Evolutionary conservation across 2,113 vertebrate species (phyloP), one percentile per base, ranked within the genome.

Genomic region (Anoplopoma fimbria): DNA sequence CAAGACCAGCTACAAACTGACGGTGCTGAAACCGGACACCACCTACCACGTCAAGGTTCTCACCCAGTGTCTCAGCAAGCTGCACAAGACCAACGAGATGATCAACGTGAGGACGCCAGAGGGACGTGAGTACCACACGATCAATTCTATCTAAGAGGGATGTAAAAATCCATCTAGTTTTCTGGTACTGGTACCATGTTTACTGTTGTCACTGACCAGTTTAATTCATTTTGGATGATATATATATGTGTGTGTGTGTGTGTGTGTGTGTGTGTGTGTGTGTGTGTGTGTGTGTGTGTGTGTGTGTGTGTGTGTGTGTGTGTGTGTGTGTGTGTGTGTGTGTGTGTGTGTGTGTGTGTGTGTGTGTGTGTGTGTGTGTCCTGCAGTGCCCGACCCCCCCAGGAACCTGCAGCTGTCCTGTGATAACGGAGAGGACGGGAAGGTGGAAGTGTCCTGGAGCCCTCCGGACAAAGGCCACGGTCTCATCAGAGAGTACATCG

Each of bases 21-120:
- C 93, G 0, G 95, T 99, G 21, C 91, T 99, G 71, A 96, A 97
- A 73, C 98, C 98, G 0, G 98, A 98, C 86, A 96, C 96, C 84
- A 99, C 96, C 0, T 99, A 99, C 72, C 97, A 99, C 34, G 96
- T 97, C 47, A 99, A 99, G 69, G 97, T 99, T 17, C 97, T 98
- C 82, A 97, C 97, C 5, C 97, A 99, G 86, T 99, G 98, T 34
- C 95, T 99, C 87, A 97, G 94, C 90, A 94, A 95, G 84, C 82
- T 95, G 75, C 97, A 99, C 92, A 97, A 95, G 93, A 97, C 94
- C 94, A 99, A 97, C 0, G 97, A 99, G 84, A 79, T 96, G 55
- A 94, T 99, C 92, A 97, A 96, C 0, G 92, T 99, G 60, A 86
- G 97, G 69, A 97, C 97, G 0, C 98, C 97, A 0, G 98, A 99